A percentile compares a stretch with the other conserved stretches of the same genome.
These are phyloP conservation scores for Megaustenia siamemsis DNA, from an alignment of 2,888 invertebrate species.

Conservation along the genomic window DNA sequence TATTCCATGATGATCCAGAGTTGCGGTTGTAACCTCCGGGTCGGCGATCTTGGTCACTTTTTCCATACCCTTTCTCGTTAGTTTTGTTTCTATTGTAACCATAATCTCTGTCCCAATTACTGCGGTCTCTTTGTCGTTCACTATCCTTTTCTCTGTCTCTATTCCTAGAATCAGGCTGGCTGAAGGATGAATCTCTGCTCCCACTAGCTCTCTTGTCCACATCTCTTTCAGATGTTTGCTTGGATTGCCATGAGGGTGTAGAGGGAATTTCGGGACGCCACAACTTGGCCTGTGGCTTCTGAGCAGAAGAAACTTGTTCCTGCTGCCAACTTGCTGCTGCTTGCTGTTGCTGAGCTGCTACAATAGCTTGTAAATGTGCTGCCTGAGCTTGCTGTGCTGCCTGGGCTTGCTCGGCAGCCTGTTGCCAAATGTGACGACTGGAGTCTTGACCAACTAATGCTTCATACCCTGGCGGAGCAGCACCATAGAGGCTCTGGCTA, in stretches of 20 bases:
- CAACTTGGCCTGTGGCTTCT: constrained; percentile 37
- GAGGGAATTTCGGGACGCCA: constrained; percentile 41
- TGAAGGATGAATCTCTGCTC: constrained; percentile 42
- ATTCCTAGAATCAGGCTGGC: constrained; percentile 39
- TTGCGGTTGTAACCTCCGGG: constrained; percentile 35
- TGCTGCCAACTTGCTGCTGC: constrained; percentile 44
- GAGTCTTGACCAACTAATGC: constrained; percentile 38
- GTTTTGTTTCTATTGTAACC: constrained; percentile 42
- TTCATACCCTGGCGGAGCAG: constrained; percentile 51
- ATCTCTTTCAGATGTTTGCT: constrained; percentile 23
- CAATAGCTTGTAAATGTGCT: constrained; percentile 46
- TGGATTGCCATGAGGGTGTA: constrained; percentile 24
- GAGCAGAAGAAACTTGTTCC: constrained; percentile 30
- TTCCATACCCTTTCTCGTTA: constrained; percentile 31
- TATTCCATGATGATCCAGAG: constrained; percentile 35
- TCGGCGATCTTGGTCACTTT: constrained; percentile 21
- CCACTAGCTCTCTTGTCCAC: constrained; percentile 25
- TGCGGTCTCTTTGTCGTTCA: constrained; percentile 58
- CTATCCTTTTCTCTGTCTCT: constrained; percentile 62
- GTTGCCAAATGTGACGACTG: constrained; percentile 42
- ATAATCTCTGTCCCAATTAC: constrained; percentile 49
- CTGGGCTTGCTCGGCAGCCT: constrained; percentile 43
- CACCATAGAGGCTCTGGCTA: constrained; percentile 53
- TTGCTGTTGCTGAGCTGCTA: constrained; percentile 53
- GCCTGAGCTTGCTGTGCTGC: constrained; percentile 43